phyloP scores from a whole-genome alignment of 2,113 vertebrate genomes.

The Xyrauchen texanus region DNA sequence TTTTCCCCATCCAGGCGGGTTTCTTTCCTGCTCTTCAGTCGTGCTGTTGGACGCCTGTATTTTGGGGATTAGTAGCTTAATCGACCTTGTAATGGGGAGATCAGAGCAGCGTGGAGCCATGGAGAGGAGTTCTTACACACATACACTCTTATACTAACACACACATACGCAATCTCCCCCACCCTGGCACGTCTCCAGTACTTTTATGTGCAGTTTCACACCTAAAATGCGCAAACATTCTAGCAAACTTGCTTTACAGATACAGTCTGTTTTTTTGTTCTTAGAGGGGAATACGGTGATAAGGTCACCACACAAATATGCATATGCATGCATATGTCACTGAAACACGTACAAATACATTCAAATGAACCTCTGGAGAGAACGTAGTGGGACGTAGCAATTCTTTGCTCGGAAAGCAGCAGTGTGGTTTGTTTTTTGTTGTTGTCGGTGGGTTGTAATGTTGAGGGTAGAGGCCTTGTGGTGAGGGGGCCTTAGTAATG shows the following conservation, averaged over 20 bases:
- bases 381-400: neutral
- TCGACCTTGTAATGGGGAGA: constrained; percentile 84
- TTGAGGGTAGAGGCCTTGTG: neutral
- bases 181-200: neutral
- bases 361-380: neutral
- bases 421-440: neutral
- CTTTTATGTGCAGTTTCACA: neutral
- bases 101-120: constrained; percentile 76
- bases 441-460: constrained; percentile 5
- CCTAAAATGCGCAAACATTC: neutral
- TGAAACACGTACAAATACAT: constrained; percentile 24
- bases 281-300: neutral
- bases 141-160: constrained; percentile 44
- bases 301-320: neutral
- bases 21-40: constrained; percentile 61
- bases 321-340: neutral
- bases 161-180: neutral
- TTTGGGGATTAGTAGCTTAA: constrained; percentile 83
- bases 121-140: constrained; percentile 63
- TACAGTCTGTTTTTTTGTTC: neutral
- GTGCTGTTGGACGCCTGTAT: constrained; percentile 78
- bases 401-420: neutral
- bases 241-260: neutral
- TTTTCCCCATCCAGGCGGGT: constrained; percentile 58
- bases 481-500: constrained; percentile 64